Percentiles rank a stretch among this genome's conserved stretches.
Conservation (phyloP, 2,888 invertebrate genomes). For the Nomada flava region DNA sequence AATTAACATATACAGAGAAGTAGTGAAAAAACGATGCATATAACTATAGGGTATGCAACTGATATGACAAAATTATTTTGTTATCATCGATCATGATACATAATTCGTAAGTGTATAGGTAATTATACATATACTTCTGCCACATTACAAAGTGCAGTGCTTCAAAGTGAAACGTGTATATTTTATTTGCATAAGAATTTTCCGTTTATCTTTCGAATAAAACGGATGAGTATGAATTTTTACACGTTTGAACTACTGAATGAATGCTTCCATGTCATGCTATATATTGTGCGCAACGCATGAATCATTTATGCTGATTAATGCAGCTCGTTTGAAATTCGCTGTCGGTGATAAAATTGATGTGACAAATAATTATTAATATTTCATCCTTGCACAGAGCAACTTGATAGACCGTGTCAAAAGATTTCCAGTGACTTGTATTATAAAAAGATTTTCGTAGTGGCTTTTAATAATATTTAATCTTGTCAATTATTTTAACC, state of each 20-base stretch:
- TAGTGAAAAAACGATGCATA: too few species aligned
- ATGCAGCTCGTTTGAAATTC: not conserved
- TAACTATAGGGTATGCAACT: too few species aligned
- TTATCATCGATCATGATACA: too few species aligned
- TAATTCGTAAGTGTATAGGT: too few species aligned
- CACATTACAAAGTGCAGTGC: too few species aligned
- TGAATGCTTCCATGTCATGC: not conserved
- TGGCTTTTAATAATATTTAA: not conserved
- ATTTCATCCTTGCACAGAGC: not conserved
- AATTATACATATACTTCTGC: too few species aligned
- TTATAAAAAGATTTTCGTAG: not conserved
- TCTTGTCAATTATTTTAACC: not conserved
- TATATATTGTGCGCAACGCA: not conserved
- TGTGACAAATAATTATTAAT: not conserved
- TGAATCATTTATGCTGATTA: constrained; percentile 12
- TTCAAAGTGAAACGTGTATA: too few species aligned
- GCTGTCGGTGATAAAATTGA: constrained; percentile 8
- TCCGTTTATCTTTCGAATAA: too few species aligned
- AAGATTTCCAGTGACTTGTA: not conserved
- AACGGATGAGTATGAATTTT: not conserved
- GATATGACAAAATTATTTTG: too few species aligned
- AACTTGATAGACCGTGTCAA: not conserved
- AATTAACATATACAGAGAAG: not conserved
- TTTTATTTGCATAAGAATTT: too few species aligned
- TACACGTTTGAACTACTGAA: not conserved